Conservation (phyloP, 64 coral and sea anemone genomes). For the Stichodactyla helianthus region DNA sequence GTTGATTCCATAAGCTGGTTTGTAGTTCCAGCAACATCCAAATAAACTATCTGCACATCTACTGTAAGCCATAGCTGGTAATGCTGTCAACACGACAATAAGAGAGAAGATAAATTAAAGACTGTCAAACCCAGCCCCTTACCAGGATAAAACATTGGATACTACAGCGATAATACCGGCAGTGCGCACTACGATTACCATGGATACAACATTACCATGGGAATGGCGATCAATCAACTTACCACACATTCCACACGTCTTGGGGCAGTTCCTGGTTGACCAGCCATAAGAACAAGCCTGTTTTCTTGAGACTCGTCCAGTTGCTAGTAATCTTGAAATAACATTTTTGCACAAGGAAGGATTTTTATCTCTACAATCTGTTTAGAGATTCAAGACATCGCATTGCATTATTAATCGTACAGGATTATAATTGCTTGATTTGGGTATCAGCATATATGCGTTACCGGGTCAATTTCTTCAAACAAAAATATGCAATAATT, state of each 20-base stretch:
- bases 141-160: neutral
- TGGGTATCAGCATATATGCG: too few relatives aligned
- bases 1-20: neutral
- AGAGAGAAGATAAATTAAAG: neutral
- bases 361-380: slow-evolving; percentile 6
- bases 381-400: neutral
- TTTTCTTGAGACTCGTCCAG: neutral
- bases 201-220: neutral
- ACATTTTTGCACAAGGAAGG: neutral
- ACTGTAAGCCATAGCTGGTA: neutral
- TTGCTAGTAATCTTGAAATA: neutral
- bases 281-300: slow-evolving; percentile 19
- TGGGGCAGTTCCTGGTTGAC: neutral
- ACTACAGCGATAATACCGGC: neutral
- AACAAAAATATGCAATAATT: too few relatives aligned
- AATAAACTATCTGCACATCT: neutral
- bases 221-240: neutral
- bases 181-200: neutral
- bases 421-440: too few relatives aligned
- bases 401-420: too few relatives aligned
- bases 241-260: slow-evolving; percentile 14
- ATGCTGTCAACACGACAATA: neutral
- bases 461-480: too few relatives aligned
- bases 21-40: slow-evolving; percentile 18
- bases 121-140: too few relatives aligned